Percentiles rank a stretch among this genome's conserved stretches.
phyloP scores from a whole-genome alignment of 1,140 invertebrate species.

The Dufourea novaeangliae region DNA sequence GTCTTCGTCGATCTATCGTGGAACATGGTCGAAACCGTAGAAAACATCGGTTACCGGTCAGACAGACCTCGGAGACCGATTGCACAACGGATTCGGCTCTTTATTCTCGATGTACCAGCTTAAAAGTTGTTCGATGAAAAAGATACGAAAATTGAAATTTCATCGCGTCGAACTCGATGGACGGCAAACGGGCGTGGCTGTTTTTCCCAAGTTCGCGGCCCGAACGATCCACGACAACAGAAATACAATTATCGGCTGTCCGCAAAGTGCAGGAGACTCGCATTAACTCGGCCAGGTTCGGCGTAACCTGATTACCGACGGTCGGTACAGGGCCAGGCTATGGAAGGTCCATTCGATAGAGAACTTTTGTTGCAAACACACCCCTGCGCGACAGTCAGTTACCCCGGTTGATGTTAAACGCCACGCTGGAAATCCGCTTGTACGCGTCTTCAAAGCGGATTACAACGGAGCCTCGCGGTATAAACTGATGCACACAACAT shows the following conservation, averaged over 20 bases:
- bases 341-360: constrained; percentile 49
- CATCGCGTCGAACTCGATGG: too few relatives aligned
- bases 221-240: constrained; percentile 26
- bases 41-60: too few relatives aligned
- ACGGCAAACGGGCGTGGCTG: too few relatives aligned
- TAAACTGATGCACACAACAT: neutral
- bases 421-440: constrained; percentile 25
- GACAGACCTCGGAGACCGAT: too few relatives aligned
- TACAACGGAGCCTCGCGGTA: constrained; percentile 10
- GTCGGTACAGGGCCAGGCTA: neutral
- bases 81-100: too few relatives aligned
- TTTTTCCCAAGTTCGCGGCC: neutral
- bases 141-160: too few relatives aligned
- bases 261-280: constrained; percentile 41
- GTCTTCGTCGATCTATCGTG: neutral
- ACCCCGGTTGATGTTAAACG: constrained; percentile 33
- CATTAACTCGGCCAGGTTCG: constrained; percentile 25
- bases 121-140: too few relatives aligned
- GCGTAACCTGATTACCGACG: constrained; percentile 53
- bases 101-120: too few relatives aligned
- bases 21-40: too few relatives aligned
- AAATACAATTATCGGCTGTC: constrained; percentile 47
- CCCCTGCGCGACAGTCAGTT: neutral
- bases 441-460: constrained; percentile 20
- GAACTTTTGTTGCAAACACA: constrained; percentile 53